Evolutionary conservation across 2,888 invertebrate species (phyloP).

Genomic region (Sicus ferrugineus): DNA sequence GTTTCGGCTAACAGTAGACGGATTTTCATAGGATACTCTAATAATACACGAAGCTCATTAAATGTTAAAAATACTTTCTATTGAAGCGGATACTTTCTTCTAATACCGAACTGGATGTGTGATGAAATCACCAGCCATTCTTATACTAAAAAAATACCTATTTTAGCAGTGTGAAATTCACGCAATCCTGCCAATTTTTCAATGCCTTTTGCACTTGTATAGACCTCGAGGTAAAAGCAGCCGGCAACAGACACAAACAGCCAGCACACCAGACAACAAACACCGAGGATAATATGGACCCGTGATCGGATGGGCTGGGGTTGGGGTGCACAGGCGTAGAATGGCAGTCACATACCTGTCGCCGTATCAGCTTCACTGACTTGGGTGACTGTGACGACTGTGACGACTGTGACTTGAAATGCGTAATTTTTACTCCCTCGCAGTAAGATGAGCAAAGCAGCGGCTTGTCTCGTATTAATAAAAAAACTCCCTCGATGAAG

Average conservation of each 20-base stretch:
- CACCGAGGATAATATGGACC: neutral
- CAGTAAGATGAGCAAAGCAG: too few relatives aligned
- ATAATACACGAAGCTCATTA: too few relatives aligned
- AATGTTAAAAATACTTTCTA: too few relatives aligned
- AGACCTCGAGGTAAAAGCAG: neutral
- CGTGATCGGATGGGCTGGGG: neutral
- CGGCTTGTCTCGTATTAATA: too few relatives aligned
- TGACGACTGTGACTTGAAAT: constrained; percentile 1
- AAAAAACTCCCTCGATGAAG: too few relatives aligned
- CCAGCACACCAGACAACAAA: neutral
- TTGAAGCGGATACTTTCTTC: too few relatives aligned
- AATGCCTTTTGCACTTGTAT: neutral
- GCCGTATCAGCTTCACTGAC: neutral
- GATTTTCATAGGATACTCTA: too few relatives aligned
- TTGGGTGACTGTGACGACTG: neutral
- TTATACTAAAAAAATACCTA: too few relatives aligned
- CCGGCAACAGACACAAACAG: neutral
- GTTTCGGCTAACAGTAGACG: too few relatives aligned
- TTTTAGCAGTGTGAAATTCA: too few relatives aligned
- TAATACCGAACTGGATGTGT: too few relatives aligned
- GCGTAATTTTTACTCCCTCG: constrained; percentile 8
- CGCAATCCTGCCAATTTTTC: neutral
- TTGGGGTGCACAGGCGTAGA: neutral
- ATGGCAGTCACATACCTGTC: neutral
- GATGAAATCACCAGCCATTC: too few relatives aligned